These are phyloP conservation scores for Microcebus tavaratra DNA, from an alignment of 2,113 vertebrate species.

Conservation along the genomic window DNA sequence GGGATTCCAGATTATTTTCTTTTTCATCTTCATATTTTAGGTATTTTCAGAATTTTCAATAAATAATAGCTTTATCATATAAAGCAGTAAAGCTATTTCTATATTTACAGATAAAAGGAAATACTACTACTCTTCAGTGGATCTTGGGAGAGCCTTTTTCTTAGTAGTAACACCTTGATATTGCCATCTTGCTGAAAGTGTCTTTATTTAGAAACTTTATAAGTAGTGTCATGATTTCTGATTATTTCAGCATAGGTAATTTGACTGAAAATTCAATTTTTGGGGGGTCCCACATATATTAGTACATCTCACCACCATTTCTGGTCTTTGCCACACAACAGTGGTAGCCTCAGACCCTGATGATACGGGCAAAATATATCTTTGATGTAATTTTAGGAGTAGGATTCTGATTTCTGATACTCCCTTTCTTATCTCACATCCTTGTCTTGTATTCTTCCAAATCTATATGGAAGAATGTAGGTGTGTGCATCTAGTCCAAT, in stretches of 20 bases:
- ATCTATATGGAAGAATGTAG: not conserved
- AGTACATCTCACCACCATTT: not conserved
- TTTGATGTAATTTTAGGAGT: not conserved
- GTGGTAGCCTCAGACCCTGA: accelerated
- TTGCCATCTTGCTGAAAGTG: not conserved
- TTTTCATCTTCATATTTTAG: not conserved
- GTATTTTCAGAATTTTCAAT: not conserved
- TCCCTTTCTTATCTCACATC: too few species aligned
- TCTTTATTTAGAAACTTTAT: not conserved
- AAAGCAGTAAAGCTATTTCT: not conserved
- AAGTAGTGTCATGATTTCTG: not conserved
- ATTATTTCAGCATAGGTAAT: not conserved
- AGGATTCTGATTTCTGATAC: not conserved
- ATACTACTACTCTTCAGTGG: not conserved
- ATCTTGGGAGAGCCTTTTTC: not conserved
- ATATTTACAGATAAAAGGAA: not conserved
- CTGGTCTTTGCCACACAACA: too few species aligned
- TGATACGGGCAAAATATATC: not conserved
- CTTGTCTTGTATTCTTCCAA: not conserved
- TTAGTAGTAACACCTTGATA: not conserved
- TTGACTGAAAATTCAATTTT: not conserved
- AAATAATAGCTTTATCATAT: not conserved
- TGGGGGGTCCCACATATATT: not conserved
- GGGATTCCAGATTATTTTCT: not conserved
- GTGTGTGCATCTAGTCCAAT: not conserved